Conservation (phyloP, 2,888 invertebrate species). For the Drosophila lacicola region DNA sequence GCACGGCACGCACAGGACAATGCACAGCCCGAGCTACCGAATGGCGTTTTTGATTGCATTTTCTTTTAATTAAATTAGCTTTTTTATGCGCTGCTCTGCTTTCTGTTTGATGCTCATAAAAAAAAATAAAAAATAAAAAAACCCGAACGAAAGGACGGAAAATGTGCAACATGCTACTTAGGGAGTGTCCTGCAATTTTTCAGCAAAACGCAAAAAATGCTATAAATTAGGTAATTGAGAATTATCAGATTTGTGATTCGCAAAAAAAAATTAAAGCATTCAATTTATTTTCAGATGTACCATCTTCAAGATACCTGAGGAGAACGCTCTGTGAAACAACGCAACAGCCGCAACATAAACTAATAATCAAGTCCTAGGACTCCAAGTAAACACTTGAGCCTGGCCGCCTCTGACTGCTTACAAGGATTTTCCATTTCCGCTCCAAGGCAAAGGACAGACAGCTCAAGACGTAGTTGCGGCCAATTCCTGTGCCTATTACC, state of each 20-base stretch:
- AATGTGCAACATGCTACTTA: conserved; percentile 51
- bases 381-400: conserved; percentile 57
- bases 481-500: conserved; percentile 17
- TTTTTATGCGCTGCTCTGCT: conserved; percentile 74
- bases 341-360: conserved; percentile 19
- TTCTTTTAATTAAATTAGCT: conserved; percentile 81
- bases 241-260: conserved; percentile 26
- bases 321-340: conserved; percentile 1
- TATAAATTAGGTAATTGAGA: conserved; percentile 41
- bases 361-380: conserved; percentile 51
- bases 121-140: conserved; percentile 31
- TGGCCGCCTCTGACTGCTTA: conserved; percentile 19
- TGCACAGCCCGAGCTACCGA: conserved; percentile 44
- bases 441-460: conserved; percentile 27
- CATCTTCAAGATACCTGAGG: conserved; percentile 9
- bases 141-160: not conserved
- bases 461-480: conserved; percentile 41
- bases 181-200: conserved; percentile 52
- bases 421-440: conserved; percentile 73
- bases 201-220: conserved; percentile 24
- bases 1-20: conserved; percentile 75
- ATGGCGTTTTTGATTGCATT: conserved; percentile 79
- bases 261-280: not conserved
- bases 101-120: conserved; percentile 62
- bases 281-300: not conserved